Percentiles rank a stretch among this genome's conserved stretches.
Conservation (phyloP, 2,797 vertebrate genomes). For the Artibeus lituratus region DNA sequence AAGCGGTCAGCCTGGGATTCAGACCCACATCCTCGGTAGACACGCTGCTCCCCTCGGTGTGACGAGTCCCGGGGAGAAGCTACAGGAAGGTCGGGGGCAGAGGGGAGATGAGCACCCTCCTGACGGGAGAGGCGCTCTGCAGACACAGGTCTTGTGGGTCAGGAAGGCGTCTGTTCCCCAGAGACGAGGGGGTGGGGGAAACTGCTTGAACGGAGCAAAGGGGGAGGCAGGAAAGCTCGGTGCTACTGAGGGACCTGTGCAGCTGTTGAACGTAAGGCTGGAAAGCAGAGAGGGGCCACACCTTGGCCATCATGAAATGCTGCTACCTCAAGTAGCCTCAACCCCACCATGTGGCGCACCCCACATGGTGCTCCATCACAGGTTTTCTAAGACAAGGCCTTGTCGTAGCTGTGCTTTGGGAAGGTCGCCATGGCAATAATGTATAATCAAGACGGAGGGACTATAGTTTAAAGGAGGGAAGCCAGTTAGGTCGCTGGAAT, state of each 20-base stretch:
- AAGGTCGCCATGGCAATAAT: not conserved
- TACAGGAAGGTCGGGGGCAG: not conserved
- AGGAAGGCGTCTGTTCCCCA: not conserved
- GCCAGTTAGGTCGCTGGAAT: not conserved
- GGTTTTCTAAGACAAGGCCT: not conserved
- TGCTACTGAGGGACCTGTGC: rapidly evolving
- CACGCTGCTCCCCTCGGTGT: not conserved
- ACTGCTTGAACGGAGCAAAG: not conserved
- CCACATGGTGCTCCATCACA: not conserved
- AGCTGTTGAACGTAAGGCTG: not conserved
- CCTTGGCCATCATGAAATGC: not conserved
- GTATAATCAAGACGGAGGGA: not conserved
- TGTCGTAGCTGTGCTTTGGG: not conserved
- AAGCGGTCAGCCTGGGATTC: not conserved
- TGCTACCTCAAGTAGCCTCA: not conserved
- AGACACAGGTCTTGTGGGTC: not conserved
- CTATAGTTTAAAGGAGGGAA: not conserved
- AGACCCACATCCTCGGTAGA: not conserved
- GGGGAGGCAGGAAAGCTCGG: not conserved
- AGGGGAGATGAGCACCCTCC: not conserved
- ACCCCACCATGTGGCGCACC: not conserved
- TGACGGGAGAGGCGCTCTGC: not conserved
- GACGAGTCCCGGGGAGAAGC: not conserved
- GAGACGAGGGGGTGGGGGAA: not conserved
- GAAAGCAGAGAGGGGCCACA: not conserved